These are phyloP conservation scores for Resseliella maxima DNA, from an alignment of 2,888 invertebrate species.

Conservation along the genomic window DNA sequence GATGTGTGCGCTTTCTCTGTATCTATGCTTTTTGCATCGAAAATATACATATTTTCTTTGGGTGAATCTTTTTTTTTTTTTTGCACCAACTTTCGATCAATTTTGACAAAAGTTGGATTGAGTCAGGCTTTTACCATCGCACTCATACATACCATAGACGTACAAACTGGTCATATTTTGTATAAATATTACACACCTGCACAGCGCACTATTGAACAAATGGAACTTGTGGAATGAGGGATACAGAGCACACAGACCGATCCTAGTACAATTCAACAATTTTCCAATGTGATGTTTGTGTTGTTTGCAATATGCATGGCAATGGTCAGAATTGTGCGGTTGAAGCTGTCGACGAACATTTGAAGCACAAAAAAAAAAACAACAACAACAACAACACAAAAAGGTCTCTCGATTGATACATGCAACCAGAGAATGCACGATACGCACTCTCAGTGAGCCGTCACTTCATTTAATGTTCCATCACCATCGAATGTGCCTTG, in stretches of 20 bases:
- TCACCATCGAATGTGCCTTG: neutral
- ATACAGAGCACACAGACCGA: neutral
- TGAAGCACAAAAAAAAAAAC: neutral
- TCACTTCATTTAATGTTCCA: neutral
- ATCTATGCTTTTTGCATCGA: too few relatives aligned
- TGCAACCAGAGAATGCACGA: neutral
- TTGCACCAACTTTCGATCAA: neutral
- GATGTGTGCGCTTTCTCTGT: too few relatives aligned
- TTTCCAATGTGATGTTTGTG: neutral
- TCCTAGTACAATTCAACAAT: neutral
- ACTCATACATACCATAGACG: neutral
- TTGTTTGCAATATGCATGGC: neutral
- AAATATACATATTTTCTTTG: neutral
- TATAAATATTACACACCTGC: neutral
- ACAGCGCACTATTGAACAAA: neutral
- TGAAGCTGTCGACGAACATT: neutral
- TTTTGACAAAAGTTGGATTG: neutral
- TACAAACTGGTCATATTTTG: constrained; percentile 7
- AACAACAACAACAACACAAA: neutral
- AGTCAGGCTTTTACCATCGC: too few relatives aligned
- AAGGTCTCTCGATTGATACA: neutral
- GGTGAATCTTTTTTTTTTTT: neutral
- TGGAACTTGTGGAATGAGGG: neutral
- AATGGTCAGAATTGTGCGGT: neutral
- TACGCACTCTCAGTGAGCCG: neutral